phyloP scores from a whole-genome alignment of 2,113 vertebrate genomes.

The Urocynchramus pylzowi region DNA sequence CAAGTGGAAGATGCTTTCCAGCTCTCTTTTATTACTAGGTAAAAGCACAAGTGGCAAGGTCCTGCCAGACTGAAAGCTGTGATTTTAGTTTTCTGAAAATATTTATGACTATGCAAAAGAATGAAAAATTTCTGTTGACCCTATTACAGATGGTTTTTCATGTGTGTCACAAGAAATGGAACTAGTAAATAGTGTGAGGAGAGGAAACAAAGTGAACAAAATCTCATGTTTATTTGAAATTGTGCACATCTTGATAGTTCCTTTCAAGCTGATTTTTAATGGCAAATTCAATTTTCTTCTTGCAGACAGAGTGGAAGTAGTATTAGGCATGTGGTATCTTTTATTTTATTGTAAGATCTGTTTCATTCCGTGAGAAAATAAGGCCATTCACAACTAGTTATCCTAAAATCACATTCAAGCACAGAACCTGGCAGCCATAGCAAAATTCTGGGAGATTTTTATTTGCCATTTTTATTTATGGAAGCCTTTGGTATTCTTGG shows the following conservation, averaged over 20 bases:
- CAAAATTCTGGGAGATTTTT: background rate
- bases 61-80: background rate
- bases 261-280: background rate
- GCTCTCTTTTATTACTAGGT: background rate
- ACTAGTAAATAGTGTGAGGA: background rate
- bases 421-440: background rate
- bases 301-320: background rate
- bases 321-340: background rate
- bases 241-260: background rate
- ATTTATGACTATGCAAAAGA: background rate
- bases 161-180: background rate
- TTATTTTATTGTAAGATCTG: background rate
- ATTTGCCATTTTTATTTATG: slow-evolving; percentile 30
- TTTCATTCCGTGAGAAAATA: slow-evolving; percentile 8
- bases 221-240: background rate
- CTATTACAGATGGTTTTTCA: background rate
- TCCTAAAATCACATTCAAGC: background rate
- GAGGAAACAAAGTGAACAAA: background rate
- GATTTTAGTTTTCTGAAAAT: background rate
- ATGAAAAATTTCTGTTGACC: background rate
- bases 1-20: background rate
- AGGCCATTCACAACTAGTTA: slow-evolving; percentile 8
- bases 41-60: background rate
- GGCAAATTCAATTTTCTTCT: background rate
- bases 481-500: background rate